Evolutionary conservation across 2,113 vertebrate genomes (phyloP).

Genomic region (Ailuropoda melanoleuca): DNA sequence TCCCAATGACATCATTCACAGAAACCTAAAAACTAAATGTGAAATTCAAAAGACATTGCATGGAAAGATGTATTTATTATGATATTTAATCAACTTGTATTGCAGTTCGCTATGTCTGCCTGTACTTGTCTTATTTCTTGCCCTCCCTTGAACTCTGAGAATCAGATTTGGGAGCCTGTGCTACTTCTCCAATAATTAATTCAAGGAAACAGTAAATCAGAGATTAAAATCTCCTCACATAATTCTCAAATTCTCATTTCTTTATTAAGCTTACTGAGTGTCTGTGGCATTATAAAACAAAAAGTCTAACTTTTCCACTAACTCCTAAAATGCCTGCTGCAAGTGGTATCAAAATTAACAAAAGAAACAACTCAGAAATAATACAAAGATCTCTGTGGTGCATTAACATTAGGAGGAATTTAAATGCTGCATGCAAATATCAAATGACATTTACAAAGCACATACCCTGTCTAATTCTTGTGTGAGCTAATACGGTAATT

Average conservation of each 20-base stretch:
- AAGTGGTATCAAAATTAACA: constrained; percentile 56
- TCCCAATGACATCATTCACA: not conserved
- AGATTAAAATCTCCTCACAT: constrained; percentile 6
- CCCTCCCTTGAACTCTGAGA: not conserved
- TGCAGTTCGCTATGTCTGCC: not conserved
- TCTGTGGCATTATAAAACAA: constrained; percentile 46
- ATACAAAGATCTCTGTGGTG: constrained; percentile 39
- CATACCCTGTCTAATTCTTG: constrained; percentile 56
- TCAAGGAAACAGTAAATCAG: not conserved
- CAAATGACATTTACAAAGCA: constrained; percentile 76
- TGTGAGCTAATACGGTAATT: constrained; percentile 64
- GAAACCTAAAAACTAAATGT: not conserved
- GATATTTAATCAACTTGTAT: not conserved
- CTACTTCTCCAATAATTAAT: constrained; percentile 41
- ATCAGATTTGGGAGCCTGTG: not conserved
- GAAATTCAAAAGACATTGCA: not conserved
- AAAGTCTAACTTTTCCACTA: constrained; percentile 45
- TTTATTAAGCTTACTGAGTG: constrained; percentile 30
- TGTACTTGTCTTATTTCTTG: not conserved
- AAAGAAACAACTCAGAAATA: constrained; percentile 59
- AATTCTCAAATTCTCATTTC: constrained; percentile 21
- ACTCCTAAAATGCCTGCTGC: constrained; percentile 8
- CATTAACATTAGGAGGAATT: constrained; percentile 48
- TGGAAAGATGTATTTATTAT: not conserved
- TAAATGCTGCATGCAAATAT: constrained; percentile 60